phyloP scores from a whole-genome alignment of 2,113 vertebrate species.

The Protobothrops flavoviridis region DNA sequence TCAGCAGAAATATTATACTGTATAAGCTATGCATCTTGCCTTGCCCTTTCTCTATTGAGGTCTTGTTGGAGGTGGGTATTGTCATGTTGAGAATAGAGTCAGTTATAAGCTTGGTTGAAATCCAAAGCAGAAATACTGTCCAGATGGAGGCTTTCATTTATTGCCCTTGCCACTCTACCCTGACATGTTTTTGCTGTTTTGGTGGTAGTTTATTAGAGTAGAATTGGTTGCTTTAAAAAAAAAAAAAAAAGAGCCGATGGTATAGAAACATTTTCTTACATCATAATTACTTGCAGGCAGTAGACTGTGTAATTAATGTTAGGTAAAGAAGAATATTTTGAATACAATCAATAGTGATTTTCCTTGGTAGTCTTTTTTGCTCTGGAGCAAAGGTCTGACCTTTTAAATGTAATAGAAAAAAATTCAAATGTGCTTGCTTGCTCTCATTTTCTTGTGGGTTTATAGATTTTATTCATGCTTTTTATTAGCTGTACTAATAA shows the following conservation, averaged over 20 bases:
- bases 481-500: not conserved
- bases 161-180: conserved; percentile 25
- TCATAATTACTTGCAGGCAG: conserved; percentile 56
- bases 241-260: conserved; percentile 40
- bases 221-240: conserved; percentile 48
- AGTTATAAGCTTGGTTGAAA: conserved; percentile 19
- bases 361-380: conserved; percentile 44
- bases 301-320: conserved; percentile 58
- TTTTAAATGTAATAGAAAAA: conserved; percentile 41
- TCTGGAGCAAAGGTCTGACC: conserved; percentile 18
- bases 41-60: too few species aligned
- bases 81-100: too few species aligned
- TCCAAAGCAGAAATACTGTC: conserved; percentile 61
- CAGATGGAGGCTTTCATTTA: conserved; percentile 60
- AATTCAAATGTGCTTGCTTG: not conserved
- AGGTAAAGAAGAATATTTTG: conserved; percentile 45
- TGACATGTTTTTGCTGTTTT: conserved; percentile 47
- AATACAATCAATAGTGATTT: conserved; percentile 56
- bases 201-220: conserved; percentile 46
- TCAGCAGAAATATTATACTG: too few species aligned
- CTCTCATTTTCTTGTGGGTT: too few species aligned
- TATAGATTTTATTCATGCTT: not conserved
- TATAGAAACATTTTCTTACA: conserved; percentile 50
- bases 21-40: too few species aligned
- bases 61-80: too few species aligned